A percentile compares a stretch with the other conserved stretches of the same genome.
These are phyloP conservation scores for Drosophila falleni DNA, from an alignment of 2,888 invertebrate species.

Conservation along the genomic window DNA sequence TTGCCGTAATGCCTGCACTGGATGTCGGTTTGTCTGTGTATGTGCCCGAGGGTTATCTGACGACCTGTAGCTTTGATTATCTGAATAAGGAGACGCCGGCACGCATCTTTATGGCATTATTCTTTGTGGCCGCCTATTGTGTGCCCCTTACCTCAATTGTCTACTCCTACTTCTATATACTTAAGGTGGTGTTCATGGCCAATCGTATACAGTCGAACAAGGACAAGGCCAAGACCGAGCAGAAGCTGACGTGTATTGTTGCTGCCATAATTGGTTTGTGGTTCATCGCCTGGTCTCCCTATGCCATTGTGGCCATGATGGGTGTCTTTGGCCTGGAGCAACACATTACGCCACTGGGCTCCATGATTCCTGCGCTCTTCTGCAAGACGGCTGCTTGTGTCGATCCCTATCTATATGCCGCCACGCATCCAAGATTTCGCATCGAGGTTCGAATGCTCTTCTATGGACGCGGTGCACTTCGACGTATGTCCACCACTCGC, in stretches of 20 bases:
- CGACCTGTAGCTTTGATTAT: constrained; percentile 95
- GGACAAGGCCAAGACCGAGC: constrained; percentile 89
- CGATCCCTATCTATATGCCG: constrained; percentile 92
- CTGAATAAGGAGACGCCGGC: constrained; percentile 88
- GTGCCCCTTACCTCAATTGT: constrained; percentile 90
- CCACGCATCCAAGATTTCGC: constrained; percentile 92
- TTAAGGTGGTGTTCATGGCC: constrained; percentile 88
- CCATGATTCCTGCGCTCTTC: constrained; percentile 92
- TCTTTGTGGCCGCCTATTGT: constrained; percentile 92
- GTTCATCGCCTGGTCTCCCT: constrained; percentile 93
- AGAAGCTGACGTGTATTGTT: constrained; percentile 89
- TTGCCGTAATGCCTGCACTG: constrained; percentile 89
- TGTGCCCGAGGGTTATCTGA: constrained; percentile 93
- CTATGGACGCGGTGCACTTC: constrained; percentile 66
- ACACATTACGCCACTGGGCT: constrained; percentile 89
- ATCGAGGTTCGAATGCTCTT: constrained; percentile 86
- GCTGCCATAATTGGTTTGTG: constrained; percentile 90
- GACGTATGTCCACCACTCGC: constrained; percentile 79
- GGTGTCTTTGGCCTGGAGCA: constrained; percentile 89
- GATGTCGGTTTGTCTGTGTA: constrained; percentile 91
- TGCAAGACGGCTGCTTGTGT: constrained; percentile 93
- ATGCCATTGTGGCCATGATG: constrained; percentile 90
- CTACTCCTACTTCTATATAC: constrained; percentile 91
- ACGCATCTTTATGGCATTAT: constrained; percentile 90
- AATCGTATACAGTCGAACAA: constrained; percentile 87